Base-by-base conservation (phyloP, 2,797 vertebrate genomes). In the Micropoecilia bifurca region DNA sequence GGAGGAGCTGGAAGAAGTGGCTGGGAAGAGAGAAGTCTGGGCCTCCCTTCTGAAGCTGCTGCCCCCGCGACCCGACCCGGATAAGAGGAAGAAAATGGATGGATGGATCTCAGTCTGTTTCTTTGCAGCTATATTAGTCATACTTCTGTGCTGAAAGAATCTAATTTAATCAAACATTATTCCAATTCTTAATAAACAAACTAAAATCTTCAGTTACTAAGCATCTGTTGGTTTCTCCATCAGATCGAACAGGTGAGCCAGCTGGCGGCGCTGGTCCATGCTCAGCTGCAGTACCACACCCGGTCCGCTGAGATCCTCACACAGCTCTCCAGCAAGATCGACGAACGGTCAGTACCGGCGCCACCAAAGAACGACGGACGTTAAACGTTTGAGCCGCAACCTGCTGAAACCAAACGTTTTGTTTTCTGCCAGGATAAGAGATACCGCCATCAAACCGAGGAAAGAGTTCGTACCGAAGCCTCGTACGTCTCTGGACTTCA, bases 161-260 rank as follows among this genome's bases (percentile, higher is more conserved):
- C 33, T 36, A 36, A 39, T 36, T 20, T 18, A 66, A 66, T 36
- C 3, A 18, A 36, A 66, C 16, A 20, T 6, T 18, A 33, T 61
- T 33, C 30, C 8, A 33, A 33, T 36, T 63, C 28, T 36, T 63
- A 36, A 22, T 8, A 63, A 63, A 63, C 61, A 20, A 36, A 63
- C 2, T 16, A 61, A 61, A 61, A 6, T 14, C 2, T 30, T 59
- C 30, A 59, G 25, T 61, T 30, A 7, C 57, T 16, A 14, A 28
- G n/a, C 6, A 89, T 22, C 78, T 87, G 33, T 53, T 4, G 73
- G 36, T 77, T 59, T 33, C 46, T 55, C 46, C 18, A 3, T 87
- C 95, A 99, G 97, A 97, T 99, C 53, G 99, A 99, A 84, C 99
- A 99, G 91, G 98, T 99, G 94, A 99, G 98, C 95, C 99, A 99